These are phyloP conservation scores for Chlorodrepanis virens DNA, from an alignment of 2,113 vertebrate species.

Conservation along the genomic window DNA sequence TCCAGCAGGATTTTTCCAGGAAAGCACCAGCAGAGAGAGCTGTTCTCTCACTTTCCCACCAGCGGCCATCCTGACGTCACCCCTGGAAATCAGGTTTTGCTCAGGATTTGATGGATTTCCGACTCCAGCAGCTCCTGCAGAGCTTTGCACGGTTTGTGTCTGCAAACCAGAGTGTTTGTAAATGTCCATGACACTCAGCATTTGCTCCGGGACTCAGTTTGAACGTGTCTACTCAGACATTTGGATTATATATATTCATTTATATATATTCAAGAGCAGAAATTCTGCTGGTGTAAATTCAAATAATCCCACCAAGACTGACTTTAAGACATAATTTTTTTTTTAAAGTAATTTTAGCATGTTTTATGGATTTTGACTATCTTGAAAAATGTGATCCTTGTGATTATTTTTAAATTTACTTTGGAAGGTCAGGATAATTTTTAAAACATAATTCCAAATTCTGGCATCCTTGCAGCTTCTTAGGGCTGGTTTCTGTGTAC, in stretches of 20 bases:
- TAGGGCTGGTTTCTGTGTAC: not conserved
- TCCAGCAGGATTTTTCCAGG: not conserved
- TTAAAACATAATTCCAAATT: not conserved
- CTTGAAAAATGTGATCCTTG: not conserved
- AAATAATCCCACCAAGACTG: not conserved
- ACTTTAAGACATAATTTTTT: not conserved
- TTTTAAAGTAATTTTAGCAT: not conserved
- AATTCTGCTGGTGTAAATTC: not conserved
- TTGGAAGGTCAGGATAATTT: not conserved
- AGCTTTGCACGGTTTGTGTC: not conserved
- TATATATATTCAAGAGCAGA: not conserved
- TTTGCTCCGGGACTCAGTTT: not conserved
- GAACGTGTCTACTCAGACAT: not conserved
- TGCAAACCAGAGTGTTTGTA: not conserved
- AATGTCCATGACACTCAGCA: not conserved
- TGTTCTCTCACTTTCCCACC: slow-evolving; percentile 45
- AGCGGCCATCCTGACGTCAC: not conserved
- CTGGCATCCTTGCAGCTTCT: not conserved
- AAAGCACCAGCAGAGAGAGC: slow-evolving; percentile 66
- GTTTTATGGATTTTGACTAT: not conserved
- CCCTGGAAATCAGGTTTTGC: not conserved
- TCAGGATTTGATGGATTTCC: not conserved
- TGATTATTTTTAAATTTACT: not conserved
- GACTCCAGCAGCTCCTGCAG: not conserved
- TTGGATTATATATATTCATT: not conserved